Evolutionary conservation across 2,113 vertebrate genomes (phyloP), one percentile per base, ranked within the genome.

Genomic region (Psophia crepitans): DNA sequence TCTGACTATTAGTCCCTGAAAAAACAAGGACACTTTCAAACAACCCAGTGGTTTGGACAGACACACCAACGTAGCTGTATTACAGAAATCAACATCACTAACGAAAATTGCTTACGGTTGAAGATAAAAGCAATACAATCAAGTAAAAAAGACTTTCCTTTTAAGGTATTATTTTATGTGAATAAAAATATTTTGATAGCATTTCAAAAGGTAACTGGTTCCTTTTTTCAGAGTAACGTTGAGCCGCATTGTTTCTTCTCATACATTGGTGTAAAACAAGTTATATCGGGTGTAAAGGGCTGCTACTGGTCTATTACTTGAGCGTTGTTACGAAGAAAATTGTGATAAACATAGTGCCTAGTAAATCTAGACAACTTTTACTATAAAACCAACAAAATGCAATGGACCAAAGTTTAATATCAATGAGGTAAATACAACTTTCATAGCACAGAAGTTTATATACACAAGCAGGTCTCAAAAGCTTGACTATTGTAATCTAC

Each of bases 401-500:
- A 64, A 48, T 12, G 14, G 44, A 68, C 13, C 30, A 70, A 63
- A 92, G 56, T 84, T 92, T 64, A 78, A 84, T 82, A 84, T 48
- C 66, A 71, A 43, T 51, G 21, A 94, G 23, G 14, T 78, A 73
- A 88, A 78, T 24, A 20, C 21, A 82, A 73, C 26, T 90, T 92
- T 44, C 32, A 73, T 48, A 74, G 48, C 46, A 21, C n/a, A 60
- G 27, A 56, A 18, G 10, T 30, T 78, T 26, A 76, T 11, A 39
- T 21, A 44, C 11, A 6, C 2, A 70, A 89, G 26, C 22, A 48
- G n/a, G 14, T 53, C 39, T 82, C 83, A 95, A 82, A 92, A 39
- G 4, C 53, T 18, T 60, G 84, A 88, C 69, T 90, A 68, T 18
- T 87, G 64, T 70, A 95, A 98, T 97, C 97, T 96, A 97, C 96